These are phyloP conservation scores for Meda fulgida DNA, from an alignment of 2,797 vertebrate genomes.

Conservation along the genomic window DNA sequence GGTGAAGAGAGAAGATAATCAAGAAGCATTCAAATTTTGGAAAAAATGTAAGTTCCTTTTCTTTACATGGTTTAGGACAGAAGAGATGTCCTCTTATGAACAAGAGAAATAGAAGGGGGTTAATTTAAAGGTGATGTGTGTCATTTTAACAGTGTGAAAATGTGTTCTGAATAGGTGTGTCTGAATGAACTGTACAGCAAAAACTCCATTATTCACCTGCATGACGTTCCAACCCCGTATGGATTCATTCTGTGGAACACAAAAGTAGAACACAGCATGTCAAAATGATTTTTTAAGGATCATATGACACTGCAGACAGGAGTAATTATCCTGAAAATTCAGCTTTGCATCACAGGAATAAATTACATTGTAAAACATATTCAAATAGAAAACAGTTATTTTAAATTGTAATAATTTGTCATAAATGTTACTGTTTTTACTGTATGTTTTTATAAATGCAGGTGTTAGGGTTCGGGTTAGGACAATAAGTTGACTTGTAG, in stretches of 20 bases:
- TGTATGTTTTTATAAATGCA: no score
- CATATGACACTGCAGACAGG: background rate
- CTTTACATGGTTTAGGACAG: background rate
- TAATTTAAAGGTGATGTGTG: background rate
- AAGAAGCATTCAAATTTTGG: constrained; percentile 20
- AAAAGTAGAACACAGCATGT: no score
- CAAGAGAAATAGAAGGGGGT: background rate
- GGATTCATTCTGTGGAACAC: no score
- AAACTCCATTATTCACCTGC: background rate
- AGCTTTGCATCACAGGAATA: background rate
- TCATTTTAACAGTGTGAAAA: background rate
- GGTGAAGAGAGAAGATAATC: constrained; percentile 47
- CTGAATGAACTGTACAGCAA: background rate
- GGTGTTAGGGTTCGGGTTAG: no score
- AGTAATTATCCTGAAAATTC: background rate
- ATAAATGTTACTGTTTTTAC: no score
- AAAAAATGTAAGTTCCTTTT: background rate
- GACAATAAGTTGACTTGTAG: no score
- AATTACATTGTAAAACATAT: no score
- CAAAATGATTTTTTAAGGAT: background rate
- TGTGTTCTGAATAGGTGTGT: background rate
- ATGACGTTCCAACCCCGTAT: no score
- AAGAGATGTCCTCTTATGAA: background rate
- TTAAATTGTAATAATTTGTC: no score
- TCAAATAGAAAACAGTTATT: no score